Conservation (phyloP, 2,888 invertebrate species). For the Tupiocoris notatus region DNA sequence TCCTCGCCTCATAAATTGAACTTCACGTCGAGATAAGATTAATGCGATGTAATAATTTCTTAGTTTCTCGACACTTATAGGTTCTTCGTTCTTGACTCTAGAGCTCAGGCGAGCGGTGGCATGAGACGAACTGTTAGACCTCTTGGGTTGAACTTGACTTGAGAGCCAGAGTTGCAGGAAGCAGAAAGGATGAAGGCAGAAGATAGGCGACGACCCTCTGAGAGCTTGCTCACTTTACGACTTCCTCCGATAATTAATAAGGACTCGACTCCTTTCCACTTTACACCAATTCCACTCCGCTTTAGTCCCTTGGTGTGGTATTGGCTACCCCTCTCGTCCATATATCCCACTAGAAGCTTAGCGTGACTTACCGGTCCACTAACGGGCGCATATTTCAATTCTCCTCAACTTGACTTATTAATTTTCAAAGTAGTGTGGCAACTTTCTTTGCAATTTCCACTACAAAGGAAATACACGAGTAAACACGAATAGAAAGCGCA, state of each 20-base stretch:
- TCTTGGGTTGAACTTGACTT: background rate
- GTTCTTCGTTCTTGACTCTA: too few species aligned
- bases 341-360: constrained; percentile 7
- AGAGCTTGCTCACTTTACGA: constrained; percentile 22
- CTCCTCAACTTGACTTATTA: constrained; percentile 1
- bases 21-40: background rate
- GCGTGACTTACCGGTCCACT: constrained; percentile 34
- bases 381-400: constrained; percentile 19
- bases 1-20: background rate
- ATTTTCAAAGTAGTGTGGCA: too few species aligned
- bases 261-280: background rate
- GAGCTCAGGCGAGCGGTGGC: too few species aligned
- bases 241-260: constrained; percentile 41
- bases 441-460: too few species aligned
- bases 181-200: background rate
- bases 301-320: background rate
- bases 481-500: too few species aligned
- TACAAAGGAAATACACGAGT: too few species aligned
- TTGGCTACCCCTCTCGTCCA: too few species aligned
- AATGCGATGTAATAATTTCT: background rate
- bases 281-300: background rate
- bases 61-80: background rate
- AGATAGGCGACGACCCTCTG: constrained; percentile 5
- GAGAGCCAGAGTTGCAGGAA: background rate
- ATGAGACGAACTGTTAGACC: background rate